Evolutionary conservation across 2,797 vertebrate species (phyloP).

Genomic region (Sebastolobus altivelis): DNA sequence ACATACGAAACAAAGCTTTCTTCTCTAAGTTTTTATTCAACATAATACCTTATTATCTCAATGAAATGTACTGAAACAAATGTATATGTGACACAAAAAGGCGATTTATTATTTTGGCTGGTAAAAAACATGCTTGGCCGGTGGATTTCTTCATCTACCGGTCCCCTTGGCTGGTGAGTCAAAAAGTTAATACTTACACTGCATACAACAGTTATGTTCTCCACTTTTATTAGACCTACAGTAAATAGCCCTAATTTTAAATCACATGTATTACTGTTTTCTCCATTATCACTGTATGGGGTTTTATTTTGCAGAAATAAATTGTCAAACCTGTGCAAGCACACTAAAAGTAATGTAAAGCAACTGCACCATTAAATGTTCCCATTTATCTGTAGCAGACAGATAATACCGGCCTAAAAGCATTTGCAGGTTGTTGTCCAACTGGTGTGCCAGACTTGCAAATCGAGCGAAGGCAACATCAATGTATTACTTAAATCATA

Average conservation of each 20-base stretch:
- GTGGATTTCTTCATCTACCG: no score
- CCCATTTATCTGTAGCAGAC: background rate
- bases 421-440: constrained; percentile 5
- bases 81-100: no score
- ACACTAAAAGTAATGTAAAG: background rate
- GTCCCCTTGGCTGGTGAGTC: no score
- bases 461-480: background rate
- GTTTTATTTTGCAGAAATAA: background rate
- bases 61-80: no score
- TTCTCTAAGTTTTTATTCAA: no score
- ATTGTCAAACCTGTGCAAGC: constrained; percentile 5
- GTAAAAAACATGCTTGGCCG: no score
- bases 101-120: no score
- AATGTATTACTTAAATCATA: background rate
- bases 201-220: background rate
- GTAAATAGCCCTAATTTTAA: background rate
- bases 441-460: background rate
- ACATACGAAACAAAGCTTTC: no score
- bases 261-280: background rate
- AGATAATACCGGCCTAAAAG: constrained; percentile 1
- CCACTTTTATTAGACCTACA: background rate
- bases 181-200: no score
- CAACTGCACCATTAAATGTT: background rate
- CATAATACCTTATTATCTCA: no score
- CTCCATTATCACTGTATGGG: background rate